Base-by-base conservation (phyloP, 2,888 invertebrate species). In the Sceliomorpha sp. region DNA sequence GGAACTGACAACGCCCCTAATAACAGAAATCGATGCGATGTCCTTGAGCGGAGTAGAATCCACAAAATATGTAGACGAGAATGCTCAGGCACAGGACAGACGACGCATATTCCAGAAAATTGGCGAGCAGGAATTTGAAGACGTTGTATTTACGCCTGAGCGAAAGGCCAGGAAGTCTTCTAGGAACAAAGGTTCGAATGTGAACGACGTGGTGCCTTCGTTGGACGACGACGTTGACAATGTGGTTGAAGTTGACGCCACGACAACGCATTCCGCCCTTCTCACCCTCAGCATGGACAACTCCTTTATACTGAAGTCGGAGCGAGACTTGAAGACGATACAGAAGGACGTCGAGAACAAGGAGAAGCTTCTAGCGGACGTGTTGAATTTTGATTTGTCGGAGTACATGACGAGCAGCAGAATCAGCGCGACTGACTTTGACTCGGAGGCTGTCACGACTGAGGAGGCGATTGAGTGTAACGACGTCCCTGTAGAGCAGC, bases 301-400 rank as follows among this genome's bases (percentile, higher is more conserved):
- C 37, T 79, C 81, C 26, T 78, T 74, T 20, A 55, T 79, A 14
- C 26, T 80, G 10, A 79, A 78, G 36, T 50, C 75, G 1, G 75
- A 79, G 9, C 69, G 86, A 47, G 84, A 86, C 77, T 74, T 87
- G 1, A 91, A 91, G 70, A 91, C 92, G 0, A 91, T 95, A 44
- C 91, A 92, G 74, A 91, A 92, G 73, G 93, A 94, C 72, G 93
- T 95, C 31, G 93, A 92, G 82, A 91, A 92, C 70, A 95, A 95
- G 83, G 95, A 95, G 77, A 93, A 92, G 83, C 90, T 93, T 12
- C 86, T 94, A 8, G 93, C 93, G 0, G 92, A 92, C 79, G 90
- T 93, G 82, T 88, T 94, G 20, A 91, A 92, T 81, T 89, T 93
- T 36, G 92, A 93, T 77, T 74, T 87, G 4, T 83, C 85, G 0